A percentile compares a stretch with the other conserved stretches of the same genome.
Evolutionary conservation across 2,888 invertebrate genomes (phyloP).

Genomic region (Agrochola lychnidis): DNA sequence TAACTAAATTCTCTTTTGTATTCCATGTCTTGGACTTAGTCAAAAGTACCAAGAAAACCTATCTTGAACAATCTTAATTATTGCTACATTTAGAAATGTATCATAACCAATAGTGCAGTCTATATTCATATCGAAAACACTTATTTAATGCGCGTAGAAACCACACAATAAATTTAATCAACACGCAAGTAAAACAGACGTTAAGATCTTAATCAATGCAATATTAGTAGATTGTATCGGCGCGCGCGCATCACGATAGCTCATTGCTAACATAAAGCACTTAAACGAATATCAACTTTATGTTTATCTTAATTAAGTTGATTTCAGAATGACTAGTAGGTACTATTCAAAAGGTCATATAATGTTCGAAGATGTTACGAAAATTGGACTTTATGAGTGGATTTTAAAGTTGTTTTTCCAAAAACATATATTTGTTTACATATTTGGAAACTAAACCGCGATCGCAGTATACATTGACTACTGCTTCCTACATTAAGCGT

Average conservation of each 20-base stretch:
- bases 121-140: background rate
- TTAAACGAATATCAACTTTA: background rate
- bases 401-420: background rate
- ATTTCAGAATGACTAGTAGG: background rate
- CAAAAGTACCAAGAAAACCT: too few species aligned
- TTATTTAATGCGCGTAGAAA: background rate
- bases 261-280: background rate
- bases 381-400: background rate
- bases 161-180: conserved; percentile 5
- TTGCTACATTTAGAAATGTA: background rate
- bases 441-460: background rate
- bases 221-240: conserved; percentile 11
- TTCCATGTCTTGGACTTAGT: too few species aligned
- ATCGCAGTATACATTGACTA: background rate
- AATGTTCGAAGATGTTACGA: background rate
- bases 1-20: background rate
- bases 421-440: background rate
- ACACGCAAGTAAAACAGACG: background rate
- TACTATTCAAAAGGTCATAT: background rate
- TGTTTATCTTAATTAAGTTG: background rate
- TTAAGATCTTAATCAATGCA: conserved; percentile 5
- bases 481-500: background rate
- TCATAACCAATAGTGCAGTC: background rate
- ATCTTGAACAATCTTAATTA: background rate
- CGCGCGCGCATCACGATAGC: conserved; percentile 1